These are phyloP conservation scores for Lordiphosa collinella DNA, from an alignment of 1,140 invertebrate species.

Conservation along the genomic window DNA sequence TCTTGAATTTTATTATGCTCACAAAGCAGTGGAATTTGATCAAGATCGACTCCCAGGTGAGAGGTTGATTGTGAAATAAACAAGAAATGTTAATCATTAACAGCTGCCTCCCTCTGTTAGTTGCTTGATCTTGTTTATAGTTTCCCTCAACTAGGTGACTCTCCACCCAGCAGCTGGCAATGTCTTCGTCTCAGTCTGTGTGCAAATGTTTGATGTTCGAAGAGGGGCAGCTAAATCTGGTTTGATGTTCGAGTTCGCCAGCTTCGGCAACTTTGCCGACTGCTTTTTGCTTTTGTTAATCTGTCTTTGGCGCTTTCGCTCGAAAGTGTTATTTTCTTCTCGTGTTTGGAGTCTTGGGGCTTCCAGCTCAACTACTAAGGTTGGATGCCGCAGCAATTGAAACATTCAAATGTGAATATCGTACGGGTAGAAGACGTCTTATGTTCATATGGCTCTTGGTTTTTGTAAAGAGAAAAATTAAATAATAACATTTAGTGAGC, in stretches of 20 bases:
- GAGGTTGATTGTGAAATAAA: no score
- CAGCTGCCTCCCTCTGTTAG: no score
- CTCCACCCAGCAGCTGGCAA: no score
- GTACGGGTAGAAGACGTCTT: conserved; percentile 79
- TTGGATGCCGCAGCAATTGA: conserved; percentile 76
- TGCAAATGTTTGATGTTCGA: no score
- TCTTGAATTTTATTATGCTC: no score
- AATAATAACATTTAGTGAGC: conserved; percentile 27
- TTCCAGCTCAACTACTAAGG: conserved; percentile 68
- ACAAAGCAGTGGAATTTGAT: no score
- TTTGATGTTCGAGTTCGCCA: conserved; percentile 17
- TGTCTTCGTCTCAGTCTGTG: no score
- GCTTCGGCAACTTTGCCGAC: conserved; percentile 33
- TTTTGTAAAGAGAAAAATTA: neutral
- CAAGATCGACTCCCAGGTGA: no score
- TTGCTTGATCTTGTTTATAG: no score
- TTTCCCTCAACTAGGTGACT: no score
- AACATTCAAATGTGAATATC: conserved; percentile 79
- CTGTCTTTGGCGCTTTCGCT: conserved; percentile 7
- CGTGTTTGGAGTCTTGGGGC: conserved; percentile 45
- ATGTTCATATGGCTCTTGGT: conserved; percentile 55
- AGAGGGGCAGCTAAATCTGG: neutral
- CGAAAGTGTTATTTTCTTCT: conserved; percentile 35
- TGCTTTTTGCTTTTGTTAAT: conserved; percentile 30
- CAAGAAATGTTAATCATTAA: no score